These are phyloP conservation scores for Sycophila sp. DNA, from an alignment of 1,140 invertebrate species.

Conservation along the genomic window DNA sequence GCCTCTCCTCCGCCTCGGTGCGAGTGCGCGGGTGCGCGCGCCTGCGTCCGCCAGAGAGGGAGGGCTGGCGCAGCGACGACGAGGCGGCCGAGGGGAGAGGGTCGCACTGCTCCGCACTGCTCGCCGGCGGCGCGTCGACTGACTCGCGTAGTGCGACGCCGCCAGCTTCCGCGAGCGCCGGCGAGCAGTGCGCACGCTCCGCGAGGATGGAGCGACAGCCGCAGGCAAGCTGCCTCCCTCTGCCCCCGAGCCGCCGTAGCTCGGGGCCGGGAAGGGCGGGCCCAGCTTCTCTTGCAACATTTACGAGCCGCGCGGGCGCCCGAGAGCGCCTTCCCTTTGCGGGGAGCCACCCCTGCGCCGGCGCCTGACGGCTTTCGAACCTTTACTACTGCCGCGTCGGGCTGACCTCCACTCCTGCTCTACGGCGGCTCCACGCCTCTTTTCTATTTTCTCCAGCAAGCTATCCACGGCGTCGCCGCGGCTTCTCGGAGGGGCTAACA, in stretches of 20 bases:
- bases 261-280: neutral
- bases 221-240: slow-evolving; percentile 32
- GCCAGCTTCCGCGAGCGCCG: too few species aligned
- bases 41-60: neutral
- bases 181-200: slow-evolving; percentile 15
- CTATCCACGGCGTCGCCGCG: too few species aligned
- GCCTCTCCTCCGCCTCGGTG: neutral
- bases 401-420: too few species aligned
- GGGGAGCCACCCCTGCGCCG: too few species aligned
- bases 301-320: slow-evolving; percentile 32
- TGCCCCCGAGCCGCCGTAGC: neutral
- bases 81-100: neutral
- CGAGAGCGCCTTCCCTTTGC: slow-evolving; percentile 5
- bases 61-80: neutral
- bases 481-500: too few species aligned
- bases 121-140: slow-evolving; percentile 64
- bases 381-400: neutral
- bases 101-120: slow-evolving; percentile 54
- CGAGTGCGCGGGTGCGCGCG: neutral
- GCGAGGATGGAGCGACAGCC: slow-evolving; percentile 37
- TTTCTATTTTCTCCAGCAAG: slow-evolving; percentile 41
- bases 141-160: slow-evolving; percentile 66
- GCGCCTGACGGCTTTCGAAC: neutral
- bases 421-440: too few species aligned
- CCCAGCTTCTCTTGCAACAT: neutral